phyloP scores from a whole-genome alignment of 2,888 invertebrate species.

The Lasioglossum pauxillum region DNA sequence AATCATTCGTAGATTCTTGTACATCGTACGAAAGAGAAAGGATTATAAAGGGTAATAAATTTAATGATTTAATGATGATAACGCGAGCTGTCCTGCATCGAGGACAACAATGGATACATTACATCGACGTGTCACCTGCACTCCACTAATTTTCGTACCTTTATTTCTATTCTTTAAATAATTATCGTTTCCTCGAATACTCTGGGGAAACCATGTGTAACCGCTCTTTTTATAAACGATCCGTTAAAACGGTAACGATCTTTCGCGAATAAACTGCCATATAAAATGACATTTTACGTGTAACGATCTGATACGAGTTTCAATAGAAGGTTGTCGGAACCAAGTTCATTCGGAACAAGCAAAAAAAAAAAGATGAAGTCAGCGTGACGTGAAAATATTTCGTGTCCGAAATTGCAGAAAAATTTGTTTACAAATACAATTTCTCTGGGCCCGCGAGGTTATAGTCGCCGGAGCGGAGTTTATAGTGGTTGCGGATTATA shows the following conservation, averaged over 20 bases:
- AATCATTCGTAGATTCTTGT: not conserved
- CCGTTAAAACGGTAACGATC: not conserved
- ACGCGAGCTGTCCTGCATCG: not conserved
- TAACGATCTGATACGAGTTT: not conserved
- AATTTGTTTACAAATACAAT: slow-evolving; percentile 65
- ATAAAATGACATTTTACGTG: not conserved
- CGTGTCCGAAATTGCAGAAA: slow-evolving; percentile 23
- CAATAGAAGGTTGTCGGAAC: not conserved
- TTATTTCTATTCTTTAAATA: not conserved
- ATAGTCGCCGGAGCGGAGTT: slow-evolving; percentile 45
- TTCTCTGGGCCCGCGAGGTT: slow-evolving; percentile 17
- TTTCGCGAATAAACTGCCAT: not conserved
- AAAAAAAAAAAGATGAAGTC: slow-evolving; percentile 6
- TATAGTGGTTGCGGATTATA: slow-evolving; percentile 45
- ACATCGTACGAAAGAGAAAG: not conserved
- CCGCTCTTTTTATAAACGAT: not conserved
- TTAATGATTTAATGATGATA: too few species aligned
- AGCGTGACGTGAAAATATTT: not conserved
- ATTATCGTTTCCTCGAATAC: not conserved
- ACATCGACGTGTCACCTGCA: not conserved
- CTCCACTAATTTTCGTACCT: not conserved
- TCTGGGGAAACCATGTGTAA: not conserved
- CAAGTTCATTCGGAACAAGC: not conserved
- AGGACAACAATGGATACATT: too few species aligned
- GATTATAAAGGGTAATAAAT: too few species aligned